A percentile compares a stretch with the other conserved stretches of the same genome.
Evolutionary conservation across 2,113 vertebrate species (phyloP).

Genomic region (Chaetodon trifascialis): DNA sequence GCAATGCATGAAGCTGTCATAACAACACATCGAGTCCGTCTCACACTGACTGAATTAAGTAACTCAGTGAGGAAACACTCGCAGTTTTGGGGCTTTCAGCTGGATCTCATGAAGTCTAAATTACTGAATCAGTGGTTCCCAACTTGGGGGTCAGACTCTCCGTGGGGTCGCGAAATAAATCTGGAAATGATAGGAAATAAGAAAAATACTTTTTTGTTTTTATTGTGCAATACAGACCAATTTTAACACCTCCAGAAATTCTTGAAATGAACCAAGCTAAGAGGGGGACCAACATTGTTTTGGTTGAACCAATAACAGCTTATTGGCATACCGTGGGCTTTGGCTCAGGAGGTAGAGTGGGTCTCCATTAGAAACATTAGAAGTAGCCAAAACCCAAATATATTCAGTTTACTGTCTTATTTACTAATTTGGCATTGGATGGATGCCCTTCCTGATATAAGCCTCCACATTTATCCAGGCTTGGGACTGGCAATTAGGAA

Average conservation of each 20-base stretch:
- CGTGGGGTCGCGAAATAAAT: background rate
- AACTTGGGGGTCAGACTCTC: background rate
- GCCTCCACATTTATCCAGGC: too few species aligned
- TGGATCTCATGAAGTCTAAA: conserved; percentile 36
- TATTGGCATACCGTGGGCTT: background rate
- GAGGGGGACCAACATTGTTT: background rate
- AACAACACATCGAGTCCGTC: background rate
- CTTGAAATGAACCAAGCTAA: background rate
- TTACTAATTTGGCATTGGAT: too few species aligned
- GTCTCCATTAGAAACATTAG: too few species aligned
- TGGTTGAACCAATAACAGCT: background rate
- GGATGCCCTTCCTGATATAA: too few species aligned
- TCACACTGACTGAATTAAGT: background rate
- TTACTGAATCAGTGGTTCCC: background rate
- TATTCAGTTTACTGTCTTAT: too few species aligned
- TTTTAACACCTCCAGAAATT: background rate
- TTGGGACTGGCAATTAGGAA: too few species aligned
- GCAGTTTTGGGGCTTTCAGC: conserved; percentile 8
- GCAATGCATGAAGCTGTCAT: background rate
- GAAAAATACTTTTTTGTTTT: background rate
- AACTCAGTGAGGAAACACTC: background rate
- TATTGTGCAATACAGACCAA: background rate
- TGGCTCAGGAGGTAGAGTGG: too few species aligned
- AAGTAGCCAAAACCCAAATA: too few species aligned
- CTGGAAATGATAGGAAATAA: background rate